Evolutionary conservation across 2,797 vertebrate genomes (phyloP), one percentile per base, ranked within the genome.

Genomic region (Chrysocyon brachyurus): DNA sequence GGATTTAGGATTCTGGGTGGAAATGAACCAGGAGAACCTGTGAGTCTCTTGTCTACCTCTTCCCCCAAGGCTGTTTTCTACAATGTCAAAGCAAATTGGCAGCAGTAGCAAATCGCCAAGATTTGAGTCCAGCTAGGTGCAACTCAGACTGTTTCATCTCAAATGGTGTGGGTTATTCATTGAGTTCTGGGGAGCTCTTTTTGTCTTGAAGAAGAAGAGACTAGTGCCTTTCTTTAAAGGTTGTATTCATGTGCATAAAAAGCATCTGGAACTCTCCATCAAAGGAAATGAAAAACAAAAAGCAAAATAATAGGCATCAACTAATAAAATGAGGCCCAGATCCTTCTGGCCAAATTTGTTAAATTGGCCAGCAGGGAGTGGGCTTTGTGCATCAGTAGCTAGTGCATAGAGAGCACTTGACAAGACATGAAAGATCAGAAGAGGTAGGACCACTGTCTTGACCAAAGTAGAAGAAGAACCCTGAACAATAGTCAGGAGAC

Each of bases 1-100:
- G 99, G 99, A 97, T 99, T 99, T 99, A 99, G 99, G 98, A 99
- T 99, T 99, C 99, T 99, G 40, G 99, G 99, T 98, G 99, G 99
- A 98, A 99, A 99, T 98, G 99, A 99, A 98, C 99, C 99, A 31
- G 99, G 99, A 97, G 99, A 99, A 97, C 99, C 99, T 72, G 99
- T 99, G 98, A 99, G 99, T 97, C 72, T 90, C 92, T 92, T 73
- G 28, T 92, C 31, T 93, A 4, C n/a, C 40, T 64, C 68, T 75
- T n/a, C 49, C 46, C 57, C 40, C 14, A 6, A 36, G 70, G 56
- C 57, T 70, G 7, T 94, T 90, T 95, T 57, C 88, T 94, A 72
- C 84, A 33, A 52, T 66, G 84, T 81, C 64, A 40, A 75, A 81
- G 68, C 57, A 88, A 61, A 28, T 19, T 40, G 33, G 49, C 2